These are phyloP conservation scores for Ailuropoda melanoleuca DNA, from an alignment of 2,113 vertebrate species.

Conservation along the genomic window DNA sequence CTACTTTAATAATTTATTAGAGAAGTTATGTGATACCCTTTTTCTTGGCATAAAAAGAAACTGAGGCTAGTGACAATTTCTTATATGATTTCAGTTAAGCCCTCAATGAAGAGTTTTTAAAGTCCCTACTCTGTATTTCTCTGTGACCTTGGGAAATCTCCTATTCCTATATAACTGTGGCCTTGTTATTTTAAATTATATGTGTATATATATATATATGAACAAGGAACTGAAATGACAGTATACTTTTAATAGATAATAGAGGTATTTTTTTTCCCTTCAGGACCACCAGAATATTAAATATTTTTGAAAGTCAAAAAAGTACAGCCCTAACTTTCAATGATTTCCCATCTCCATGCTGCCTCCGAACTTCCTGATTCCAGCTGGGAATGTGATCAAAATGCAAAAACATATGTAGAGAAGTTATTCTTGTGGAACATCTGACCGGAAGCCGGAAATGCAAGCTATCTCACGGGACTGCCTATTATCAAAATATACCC, in stretches of 20 bases:
- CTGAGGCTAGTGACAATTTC: not conserved
- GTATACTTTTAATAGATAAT: constrained; percentile 7
- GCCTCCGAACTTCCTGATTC: constrained; percentile 76
- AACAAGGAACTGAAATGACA: not conserved
- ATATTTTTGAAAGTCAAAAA: constrained; percentile 67
- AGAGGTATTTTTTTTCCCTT: not conserved
- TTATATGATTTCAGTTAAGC: not conserved
- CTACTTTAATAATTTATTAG: constrained; percentile 30
- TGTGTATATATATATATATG: not conserved
- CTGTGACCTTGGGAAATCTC: constrained; percentile 11
- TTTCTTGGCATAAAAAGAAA: not conserved
- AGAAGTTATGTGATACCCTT: not conserved
- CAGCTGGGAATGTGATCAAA: constrained; percentile 75
- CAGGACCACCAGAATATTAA: constrained; percentile 52
- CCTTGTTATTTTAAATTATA: not conserved
- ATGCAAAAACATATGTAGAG: constrained; percentile 78
- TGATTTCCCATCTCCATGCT: constrained; percentile 75
- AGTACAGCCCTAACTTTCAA: constrained; percentile 63
- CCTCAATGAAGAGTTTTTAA: not conserved
- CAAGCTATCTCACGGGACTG: constrained; percentile 68
- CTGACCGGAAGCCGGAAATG: constrained; percentile 78
- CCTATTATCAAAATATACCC: constrained; percentile 70
- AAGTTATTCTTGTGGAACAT: constrained; percentile 76
- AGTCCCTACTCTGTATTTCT: not conserved
- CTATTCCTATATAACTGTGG: not conserved